phyloP scores from a whole-genome alignment of 2,888 invertebrate genomes.

The Dugesia japonica region DNA sequence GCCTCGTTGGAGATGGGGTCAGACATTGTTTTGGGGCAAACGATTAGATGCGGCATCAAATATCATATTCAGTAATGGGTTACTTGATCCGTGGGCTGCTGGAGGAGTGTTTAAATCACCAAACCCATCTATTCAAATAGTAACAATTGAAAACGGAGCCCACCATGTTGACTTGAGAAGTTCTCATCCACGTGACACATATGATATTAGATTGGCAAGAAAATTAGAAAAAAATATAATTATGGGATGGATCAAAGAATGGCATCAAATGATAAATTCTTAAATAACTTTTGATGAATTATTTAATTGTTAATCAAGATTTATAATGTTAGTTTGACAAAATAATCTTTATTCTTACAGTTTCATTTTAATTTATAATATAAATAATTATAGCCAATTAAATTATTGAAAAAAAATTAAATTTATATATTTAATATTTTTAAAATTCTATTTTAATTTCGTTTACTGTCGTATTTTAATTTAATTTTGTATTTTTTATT shows the following conservation, averaged over 20 bases:
- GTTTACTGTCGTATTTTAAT: too few relatives aligned
- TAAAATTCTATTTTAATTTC: too few relatives aligned
- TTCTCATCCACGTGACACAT: slow-evolving; percentile 40
- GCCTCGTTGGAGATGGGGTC: neutral
- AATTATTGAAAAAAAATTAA: too few relatives aligned
- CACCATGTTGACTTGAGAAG: slow-evolving; percentile 43
- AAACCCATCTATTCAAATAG: neutral
- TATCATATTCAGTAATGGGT: slow-evolving; percentile 47
- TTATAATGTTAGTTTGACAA: too few relatives aligned
- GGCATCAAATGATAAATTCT: too few relatives aligned
- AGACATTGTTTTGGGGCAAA: slow-evolving; percentile 2
- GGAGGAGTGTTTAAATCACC: slow-evolving; percentile 45
- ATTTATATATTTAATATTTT: too few relatives aligned
- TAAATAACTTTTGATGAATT: too few relatives aligned
- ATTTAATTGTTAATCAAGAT: too few relatives aligned
- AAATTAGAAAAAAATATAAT: slow-evolving; percentile 39
- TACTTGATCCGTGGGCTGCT: slow-evolving; percentile 50
- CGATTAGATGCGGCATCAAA: neutral
- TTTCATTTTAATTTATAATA: too few relatives aligned
- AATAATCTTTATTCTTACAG: too few relatives aligned
- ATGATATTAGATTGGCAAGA: slow-evolving; percentile 39
- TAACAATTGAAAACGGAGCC: slow-evolving; percentile 39
- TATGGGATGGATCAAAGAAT: slow-evolving; percentile 39
- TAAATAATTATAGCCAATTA: too few relatives aligned
- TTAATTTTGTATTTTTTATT: too few relatives aligned